Percentiles rank a stretch among this genome's conserved stretches.
phyloP scores from a whole-genome alignment of 2,113 vertebrate genomes.

The Chaetops frenatus region DNA sequence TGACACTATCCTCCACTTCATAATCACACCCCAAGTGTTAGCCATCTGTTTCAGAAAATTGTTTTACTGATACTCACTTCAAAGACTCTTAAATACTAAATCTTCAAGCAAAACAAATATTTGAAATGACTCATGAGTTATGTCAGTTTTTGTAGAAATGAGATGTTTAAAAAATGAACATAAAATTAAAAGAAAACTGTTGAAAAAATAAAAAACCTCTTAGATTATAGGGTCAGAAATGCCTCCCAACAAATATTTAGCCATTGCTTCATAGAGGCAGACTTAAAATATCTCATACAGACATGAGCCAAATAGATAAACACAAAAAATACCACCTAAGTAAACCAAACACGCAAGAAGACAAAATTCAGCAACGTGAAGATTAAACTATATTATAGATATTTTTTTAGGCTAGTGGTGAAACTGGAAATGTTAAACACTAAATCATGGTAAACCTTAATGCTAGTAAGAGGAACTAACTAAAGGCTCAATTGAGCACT shows the following conservation, averaged over 20 bases:
- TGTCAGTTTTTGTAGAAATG: neutral
- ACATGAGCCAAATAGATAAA: neutral
- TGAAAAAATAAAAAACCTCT: neutral
- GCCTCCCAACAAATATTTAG: neutral
- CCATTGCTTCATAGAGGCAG: neutral
- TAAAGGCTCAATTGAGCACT: neutral
- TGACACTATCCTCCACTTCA: neutral
- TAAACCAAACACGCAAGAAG: fast-evolving
- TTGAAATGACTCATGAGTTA: neutral
- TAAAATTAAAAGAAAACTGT: neutral
- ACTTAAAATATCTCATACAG: neutral
- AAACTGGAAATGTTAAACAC: neutral
- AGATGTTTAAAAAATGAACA: neutral
- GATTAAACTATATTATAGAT: neutral
- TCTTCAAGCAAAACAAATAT: neutral
- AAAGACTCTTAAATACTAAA: neutral
- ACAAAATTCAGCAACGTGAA: neutral
- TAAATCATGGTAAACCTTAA: neutral
- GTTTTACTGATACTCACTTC: neutral
- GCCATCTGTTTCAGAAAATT: constrained; percentile 33
- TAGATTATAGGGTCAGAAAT: neutral
- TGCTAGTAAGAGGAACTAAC: neutral
- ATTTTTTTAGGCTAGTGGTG: neutral
- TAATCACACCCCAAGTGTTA: constrained; percentile 10
- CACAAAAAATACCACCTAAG: neutral